Conservation (phyloP, 1,140 invertebrate genomes). For the Nomia melanderi region DNA sequence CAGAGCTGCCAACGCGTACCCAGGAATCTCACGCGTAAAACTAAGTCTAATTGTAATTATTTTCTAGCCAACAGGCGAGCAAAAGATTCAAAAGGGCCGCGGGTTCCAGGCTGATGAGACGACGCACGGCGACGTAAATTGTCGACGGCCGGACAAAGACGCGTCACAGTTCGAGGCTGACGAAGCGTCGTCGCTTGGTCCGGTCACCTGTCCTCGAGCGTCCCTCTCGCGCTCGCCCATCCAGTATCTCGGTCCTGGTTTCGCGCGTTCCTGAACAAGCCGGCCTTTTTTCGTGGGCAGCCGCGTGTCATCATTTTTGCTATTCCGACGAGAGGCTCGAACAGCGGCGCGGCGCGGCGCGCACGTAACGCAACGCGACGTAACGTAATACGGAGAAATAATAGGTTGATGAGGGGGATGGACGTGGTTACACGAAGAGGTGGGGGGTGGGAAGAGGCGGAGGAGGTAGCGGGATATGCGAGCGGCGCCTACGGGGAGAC, state of each 20-base stretch:
- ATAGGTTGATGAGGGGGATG: constrained; percentile 71
- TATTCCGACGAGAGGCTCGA: constrained; percentile 58
- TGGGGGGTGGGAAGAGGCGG: constrained; percentile 3
- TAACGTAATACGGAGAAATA: constrained; percentile 76
- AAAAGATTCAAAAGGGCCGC: background rate
- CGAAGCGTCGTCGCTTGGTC: background rate
- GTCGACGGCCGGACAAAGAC: background rate
- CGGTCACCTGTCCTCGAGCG: background rate
- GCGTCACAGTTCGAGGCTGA: background rate
- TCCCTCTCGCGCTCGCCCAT: background rate
- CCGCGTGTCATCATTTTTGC: constrained; percentile 63
- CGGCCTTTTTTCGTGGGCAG: constrained; percentile 45
- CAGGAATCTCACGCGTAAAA: too few species aligned
- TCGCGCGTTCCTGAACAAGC: constrained; percentile 30
- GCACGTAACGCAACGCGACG: constrained; percentile 74
- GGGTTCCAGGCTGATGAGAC: background rate
- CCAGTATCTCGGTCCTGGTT: background rate
- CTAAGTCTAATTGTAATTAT: background rate
- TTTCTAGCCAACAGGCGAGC: background rate
- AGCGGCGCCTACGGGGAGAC: constrained; percentile 49
- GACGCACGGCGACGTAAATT: constrained; percentile 4
- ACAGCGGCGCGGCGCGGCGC: constrained; percentile 60
- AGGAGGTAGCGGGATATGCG: constrained; percentile 31
- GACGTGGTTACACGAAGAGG: constrained; percentile 49
- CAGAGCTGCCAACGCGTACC: too few species aligned